phyloP scores from a whole-genome alignment of 2,888 invertebrate species.

The Spatulosminthurus flaviceps region DNA sequence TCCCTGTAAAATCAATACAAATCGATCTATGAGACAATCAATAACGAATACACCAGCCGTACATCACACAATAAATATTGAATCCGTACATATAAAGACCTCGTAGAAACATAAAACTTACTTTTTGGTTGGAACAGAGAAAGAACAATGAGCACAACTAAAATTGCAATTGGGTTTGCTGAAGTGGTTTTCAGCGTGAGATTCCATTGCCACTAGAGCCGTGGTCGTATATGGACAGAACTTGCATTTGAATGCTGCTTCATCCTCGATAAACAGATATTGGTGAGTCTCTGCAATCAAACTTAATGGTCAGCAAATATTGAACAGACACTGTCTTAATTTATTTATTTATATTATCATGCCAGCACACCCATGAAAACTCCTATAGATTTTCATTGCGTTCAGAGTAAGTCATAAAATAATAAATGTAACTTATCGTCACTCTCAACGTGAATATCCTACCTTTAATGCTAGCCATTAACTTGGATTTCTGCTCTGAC shows the following conservation, averaged over 20 bases:
- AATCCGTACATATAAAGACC: not conserved
- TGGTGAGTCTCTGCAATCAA: constrained; percentile 49
- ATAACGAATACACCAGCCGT: not conserved
- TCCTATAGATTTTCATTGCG: not conserved
- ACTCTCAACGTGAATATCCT: not conserved
- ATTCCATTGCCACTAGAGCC: constrained; percentile 71
- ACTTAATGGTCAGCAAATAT: not conserved
- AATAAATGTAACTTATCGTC: too few species aligned
- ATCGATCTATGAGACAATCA: constrained; percentile 19
- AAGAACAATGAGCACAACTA: constrained; percentile 84
- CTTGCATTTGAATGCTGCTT: constrained; percentile 68
- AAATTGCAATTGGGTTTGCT: constrained; percentile 69
- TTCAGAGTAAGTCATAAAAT: not conserved
- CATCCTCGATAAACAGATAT: constrained; percentile 52
- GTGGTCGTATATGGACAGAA: constrained; percentile 78
- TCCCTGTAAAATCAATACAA: constrained; percentile 64
- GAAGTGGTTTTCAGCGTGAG: constrained; percentile 72
- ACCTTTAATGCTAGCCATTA: constrained; percentile 19
- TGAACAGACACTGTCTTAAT: too few species aligned
- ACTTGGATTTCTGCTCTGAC: constrained; percentile 43
- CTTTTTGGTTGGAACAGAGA: constrained; percentile 76
- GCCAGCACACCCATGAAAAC: not conserved
- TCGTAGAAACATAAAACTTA: constrained; percentile 66
- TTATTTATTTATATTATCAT: too few species aligned
- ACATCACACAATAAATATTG: not conserved